Evolutionary conservation across 2,888 invertebrate species (phyloP), one percentile per base, ranked within the genome.

Genomic region (Calephelis perditalis): DNA sequence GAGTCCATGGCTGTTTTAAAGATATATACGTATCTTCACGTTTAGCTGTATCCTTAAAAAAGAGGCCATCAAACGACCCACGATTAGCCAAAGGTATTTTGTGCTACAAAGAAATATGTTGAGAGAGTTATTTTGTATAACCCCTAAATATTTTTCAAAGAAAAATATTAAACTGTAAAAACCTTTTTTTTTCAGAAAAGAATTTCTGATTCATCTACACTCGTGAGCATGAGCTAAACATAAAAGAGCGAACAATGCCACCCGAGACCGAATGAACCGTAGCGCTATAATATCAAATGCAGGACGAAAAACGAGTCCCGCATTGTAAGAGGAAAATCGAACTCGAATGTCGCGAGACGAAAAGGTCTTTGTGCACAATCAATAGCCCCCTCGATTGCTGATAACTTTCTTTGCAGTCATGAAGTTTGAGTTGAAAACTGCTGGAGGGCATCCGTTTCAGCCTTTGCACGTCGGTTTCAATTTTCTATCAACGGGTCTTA

Each of bases 311-410:
- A 84, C 81, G 80, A 74, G 77, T 77, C 75, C 76, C 76, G 79
- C 77, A 84, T 86, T 88, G 87, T 84, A 76, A 83, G 79, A 75
- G 76, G 82, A 84, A 87, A 89, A 88, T 86, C 81, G 80, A 82
- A 84, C 81, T 82, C 73, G 77, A 82, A 82, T 84, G 82, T 85
- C 83, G 82, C 83, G 77, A 82, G 78, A 81, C 81, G 82, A 81
- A 83, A 84, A 76, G 75, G 75, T 79, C 84, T 84, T 87, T 88
- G 88, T 84, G 82, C 78, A 73, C 84, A 83, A 86, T 87, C 88
- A 87, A 86, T 87, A 83, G 82, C 75, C 75, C 52, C 78, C 82
- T 80, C 84, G 84, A 88, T 86, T 86, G 84, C 84, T 82, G 83
- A 82, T 84, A 86, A 84, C 83, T 87, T 87, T 84, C 82, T 82